Conservation (phyloP, 2,113 vertebrate species). For the Microtus pennsylvanicus region DNA sequence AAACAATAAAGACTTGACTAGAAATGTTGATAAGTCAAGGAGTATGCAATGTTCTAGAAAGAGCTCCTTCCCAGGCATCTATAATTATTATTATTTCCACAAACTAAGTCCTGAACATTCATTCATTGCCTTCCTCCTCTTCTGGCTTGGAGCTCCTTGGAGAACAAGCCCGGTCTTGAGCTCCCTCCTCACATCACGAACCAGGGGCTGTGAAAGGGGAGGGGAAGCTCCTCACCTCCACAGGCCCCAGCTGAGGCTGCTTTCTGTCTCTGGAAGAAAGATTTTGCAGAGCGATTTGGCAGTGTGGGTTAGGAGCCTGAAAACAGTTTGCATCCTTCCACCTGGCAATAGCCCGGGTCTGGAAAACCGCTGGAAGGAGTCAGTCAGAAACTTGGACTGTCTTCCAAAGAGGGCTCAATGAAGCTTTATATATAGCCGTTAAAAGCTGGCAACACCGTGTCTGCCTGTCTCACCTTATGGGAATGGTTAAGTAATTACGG, state of each 20-base stretch:
- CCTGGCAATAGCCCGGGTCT: background rate
- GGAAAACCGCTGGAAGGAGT: background rate
- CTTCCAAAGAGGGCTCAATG: conserved; percentile 35
- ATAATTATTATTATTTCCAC: background rate
- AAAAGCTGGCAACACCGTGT: background rate
- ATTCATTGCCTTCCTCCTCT: background rate
- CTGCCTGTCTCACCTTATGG: background rate
- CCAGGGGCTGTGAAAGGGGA: background rate
- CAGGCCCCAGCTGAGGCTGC: background rate
- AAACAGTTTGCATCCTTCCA: background rate
- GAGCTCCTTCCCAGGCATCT: background rate
- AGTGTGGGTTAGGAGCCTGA: background rate
- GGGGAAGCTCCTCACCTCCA: background rate
- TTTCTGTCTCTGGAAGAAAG: background rate
- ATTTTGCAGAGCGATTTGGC: background rate
- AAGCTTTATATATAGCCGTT: background rate
- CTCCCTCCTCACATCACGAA: background rate
- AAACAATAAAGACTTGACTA: background rate
- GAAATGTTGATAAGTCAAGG: conserved; percentile 15
- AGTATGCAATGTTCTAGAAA: conserved; percentile 41
- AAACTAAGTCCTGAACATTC: background rate
- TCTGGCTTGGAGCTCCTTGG: background rate
- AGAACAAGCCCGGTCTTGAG: background rate
- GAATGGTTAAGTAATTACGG: conserved; percentile 7
- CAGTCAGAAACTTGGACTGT: conserved; percentile 16